Evolutionary conservation across 2,797 vertebrate genomes (phyloP).

Genomic region (Phyllotis vaccarum): DNA sequence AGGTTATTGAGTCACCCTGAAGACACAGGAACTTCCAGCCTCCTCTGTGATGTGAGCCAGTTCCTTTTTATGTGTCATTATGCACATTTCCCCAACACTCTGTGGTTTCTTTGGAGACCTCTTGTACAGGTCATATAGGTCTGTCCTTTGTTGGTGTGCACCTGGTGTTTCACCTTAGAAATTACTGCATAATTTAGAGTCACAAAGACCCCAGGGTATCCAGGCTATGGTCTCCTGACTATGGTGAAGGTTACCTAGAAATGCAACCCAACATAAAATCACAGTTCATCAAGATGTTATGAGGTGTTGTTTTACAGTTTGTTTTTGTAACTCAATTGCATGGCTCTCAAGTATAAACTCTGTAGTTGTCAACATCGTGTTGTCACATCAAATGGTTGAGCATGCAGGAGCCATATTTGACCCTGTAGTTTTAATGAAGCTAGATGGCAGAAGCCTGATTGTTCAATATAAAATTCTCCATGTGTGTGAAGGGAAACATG

Average conservation of each 20-base stretch:
- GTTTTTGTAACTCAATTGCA: neutral
- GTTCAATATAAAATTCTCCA: neutral
- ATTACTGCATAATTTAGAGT: neutral
- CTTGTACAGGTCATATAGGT: neutral
- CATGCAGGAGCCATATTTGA: neutral
- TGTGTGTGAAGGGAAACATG: neutral
- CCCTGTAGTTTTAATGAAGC: conserved; percentile 36
- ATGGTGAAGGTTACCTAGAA: neutral
- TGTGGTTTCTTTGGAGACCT: neutral
- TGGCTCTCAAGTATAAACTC: neutral
- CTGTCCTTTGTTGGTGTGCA: neutral
- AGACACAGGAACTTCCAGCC: neutral
- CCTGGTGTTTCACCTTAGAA: neutral
- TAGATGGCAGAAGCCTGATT: neutral
- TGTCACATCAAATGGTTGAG: neutral
- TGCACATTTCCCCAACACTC: too few relatives aligned
- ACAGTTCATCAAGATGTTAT: neutral
- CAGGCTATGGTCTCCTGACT: neutral
- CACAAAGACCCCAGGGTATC: neutral
- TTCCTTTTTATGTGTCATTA: neutral
- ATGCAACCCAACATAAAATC: neutral
- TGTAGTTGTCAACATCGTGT: neutral
- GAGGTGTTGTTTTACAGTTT: neutral
- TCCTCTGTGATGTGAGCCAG: neutral
- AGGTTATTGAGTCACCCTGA: neutral